Evolutionary conservation across 2,888 invertebrate species (phyloP).

Genomic region (Lochmaea crataegi): DNA sequence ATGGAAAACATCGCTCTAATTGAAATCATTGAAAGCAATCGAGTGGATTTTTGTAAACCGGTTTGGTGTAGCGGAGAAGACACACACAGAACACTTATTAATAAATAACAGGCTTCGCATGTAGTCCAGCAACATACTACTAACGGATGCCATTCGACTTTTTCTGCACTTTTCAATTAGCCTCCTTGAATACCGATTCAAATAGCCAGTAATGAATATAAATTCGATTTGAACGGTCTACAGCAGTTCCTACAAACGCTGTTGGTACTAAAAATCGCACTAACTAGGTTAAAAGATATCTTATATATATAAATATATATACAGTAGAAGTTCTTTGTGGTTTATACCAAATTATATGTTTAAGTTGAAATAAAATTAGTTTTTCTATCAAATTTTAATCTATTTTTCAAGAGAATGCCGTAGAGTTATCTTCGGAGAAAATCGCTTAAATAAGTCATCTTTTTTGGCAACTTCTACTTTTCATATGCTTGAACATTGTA

Average conservation of each 20-base stretch:
- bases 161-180: slow-evolving; percentile 54
- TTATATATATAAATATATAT: no score
- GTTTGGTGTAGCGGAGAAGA: slow-evolving; percentile 44
- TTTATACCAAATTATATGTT: no score
- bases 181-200: slow-evolving; percentile 49
- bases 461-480: no score
- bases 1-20: slow-evolving; percentile 37
- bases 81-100: slow-evolving; percentile 48
- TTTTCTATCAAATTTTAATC: no score
- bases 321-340: no score
- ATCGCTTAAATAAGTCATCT: no score
- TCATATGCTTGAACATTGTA: no score
- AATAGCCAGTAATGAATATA: slow-evolving; percentile 52
- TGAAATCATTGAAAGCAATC: slow-evolving; percentile 41
- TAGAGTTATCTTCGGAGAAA: no score
- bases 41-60: slow-evolving; percentile 46
- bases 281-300: not conserved
- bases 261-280: not conserved
- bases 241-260: slow-evolving; percentile 32
- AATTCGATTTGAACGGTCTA: slow-evolving; percentile 47
- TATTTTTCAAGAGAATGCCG: no score
- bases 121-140: slow-evolving; percentile 35
- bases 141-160: slow-evolving; percentile 51
- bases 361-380: no score
- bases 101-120: slow-evolving; percentile 45